Evolutionary conservation across 2,888 invertebrate species (phyloP).

Genomic region (Allygus modestus): DNA sequence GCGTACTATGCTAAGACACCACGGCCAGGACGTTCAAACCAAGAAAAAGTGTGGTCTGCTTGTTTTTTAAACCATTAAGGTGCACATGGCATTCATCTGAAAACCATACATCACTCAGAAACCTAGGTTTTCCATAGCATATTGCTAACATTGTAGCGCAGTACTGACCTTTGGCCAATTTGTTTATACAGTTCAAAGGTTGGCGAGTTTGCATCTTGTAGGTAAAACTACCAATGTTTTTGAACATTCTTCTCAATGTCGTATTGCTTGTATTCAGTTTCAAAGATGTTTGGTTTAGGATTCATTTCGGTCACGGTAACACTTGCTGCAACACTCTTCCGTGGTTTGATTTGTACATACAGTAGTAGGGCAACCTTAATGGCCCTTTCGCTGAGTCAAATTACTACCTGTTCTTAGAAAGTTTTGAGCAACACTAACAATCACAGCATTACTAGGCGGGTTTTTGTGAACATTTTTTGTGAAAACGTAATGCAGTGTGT

Average conservation of each 20-base stretch:
- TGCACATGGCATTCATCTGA: constrained; percentile 38
- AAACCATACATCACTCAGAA: constrained; percentile 28
- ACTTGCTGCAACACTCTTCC: constrained; percentile 49
- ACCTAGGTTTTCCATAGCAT: constrained; percentile 29
- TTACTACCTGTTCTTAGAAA: constrained; percentile 14
- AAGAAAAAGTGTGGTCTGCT: constrained; percentile 31
- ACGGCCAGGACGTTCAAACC: constrained; percentile 20
- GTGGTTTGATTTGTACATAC: constrained; percentile 51
- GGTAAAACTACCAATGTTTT: constrained; percentile 44
- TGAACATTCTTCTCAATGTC: constrained; percentile 2
- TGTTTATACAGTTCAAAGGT: constrained; percentile 44
- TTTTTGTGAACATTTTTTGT: constrained; percentile 34
- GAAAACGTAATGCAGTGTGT: constrained; percentile 49
- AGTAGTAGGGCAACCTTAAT: constrained; percentile 25
- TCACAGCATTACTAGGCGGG: constrained; percentile 45
- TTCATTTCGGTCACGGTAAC: constrained; percentile 24
- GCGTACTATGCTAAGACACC: constrained; percentile 19
- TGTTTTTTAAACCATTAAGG: constrained; percentile 33
- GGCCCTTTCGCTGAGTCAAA: constrained; percentile 7
- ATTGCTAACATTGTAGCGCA: constrained; percentile 32
- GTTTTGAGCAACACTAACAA: constrained; percentile 20
- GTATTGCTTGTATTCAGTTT: constrained; percentile 21
- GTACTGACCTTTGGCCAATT: constrained; percentile 38
- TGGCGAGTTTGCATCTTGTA: constrained; percentile 51
- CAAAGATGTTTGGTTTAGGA: neutral